Percentiles rank a stretch among this genome's conserved stretches.
phyloP scores from a whole-genome alignment of 2,797 vertebrate species.

The Mormyrus proboscirostris region DNA sequence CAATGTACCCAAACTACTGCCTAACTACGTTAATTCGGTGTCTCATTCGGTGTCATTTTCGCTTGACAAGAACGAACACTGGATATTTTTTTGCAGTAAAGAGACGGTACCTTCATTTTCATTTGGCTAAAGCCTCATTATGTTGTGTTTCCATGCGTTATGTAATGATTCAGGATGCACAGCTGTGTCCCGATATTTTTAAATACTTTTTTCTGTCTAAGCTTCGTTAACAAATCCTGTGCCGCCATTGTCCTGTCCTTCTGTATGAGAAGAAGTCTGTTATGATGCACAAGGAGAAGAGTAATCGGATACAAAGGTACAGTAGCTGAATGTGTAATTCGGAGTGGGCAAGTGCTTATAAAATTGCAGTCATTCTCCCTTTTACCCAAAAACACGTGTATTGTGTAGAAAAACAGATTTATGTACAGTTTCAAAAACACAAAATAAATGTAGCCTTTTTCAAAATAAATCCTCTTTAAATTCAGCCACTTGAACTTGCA shows the following conservation, averaged over 20 bases:
- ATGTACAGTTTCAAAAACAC: not conserved
- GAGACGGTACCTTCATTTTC: not conserved
- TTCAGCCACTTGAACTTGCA: not conserved
- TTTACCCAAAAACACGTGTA: not conserved
- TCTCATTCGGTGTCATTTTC: not conserved
- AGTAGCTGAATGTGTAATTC: not conserved
- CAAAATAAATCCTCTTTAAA: not conserved
- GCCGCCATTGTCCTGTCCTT: not conserved
- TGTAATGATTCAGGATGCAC: not conserved
- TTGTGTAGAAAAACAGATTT: not conserved
- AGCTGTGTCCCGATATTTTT: not conserved
- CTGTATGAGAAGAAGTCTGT: not conserved
- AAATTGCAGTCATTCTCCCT: not conserved
- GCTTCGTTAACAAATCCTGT: not conserved
- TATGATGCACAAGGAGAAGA: not conserved
- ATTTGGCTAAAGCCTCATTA: not conserved
- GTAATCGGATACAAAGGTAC: not conserved
- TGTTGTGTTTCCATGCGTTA: not conserved
- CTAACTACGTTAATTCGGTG: not conserved
- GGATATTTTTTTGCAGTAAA: not conserved
- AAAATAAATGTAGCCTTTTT: not conserved
- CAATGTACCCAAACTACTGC: not conserved
- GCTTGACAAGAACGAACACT: not conserved
- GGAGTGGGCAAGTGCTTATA: not conserved
- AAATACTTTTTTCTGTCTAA: not conserved